These are phyloP conservation scores for Clepsis dumicolana DNA, from an alignment of 2,888 invertebrate genomes.

Conservation along the genomic window DNA sequence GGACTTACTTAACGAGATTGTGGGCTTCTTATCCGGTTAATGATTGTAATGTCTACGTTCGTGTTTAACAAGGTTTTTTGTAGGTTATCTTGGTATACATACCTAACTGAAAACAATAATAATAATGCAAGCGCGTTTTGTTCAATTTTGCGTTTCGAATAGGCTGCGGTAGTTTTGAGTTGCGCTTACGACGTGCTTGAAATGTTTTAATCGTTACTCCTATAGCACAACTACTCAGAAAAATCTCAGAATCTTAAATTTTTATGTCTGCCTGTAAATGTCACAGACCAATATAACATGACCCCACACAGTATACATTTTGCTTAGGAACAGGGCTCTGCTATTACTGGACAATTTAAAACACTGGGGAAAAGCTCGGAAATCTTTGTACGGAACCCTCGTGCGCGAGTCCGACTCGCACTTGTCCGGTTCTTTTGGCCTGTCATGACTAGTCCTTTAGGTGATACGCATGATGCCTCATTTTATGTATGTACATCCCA, in stretches of 20 bases:
- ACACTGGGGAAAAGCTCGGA: no score
- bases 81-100: slow-evolving; percentile 41
- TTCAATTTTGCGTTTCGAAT: slow-evolving; percentile 22
- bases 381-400: no score
- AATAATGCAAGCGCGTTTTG: slow-evolving; percentile 8
- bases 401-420: no score
- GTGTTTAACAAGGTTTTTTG: slow-evolving; percentile 62
- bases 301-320: no score
- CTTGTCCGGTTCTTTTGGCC: no score
- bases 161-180: slow-evolving; percentile 19
- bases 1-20: slow-evolving; percentile 77
- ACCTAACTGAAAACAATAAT: slow-evolving; percentile 16
- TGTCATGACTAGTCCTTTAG: no score
- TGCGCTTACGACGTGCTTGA: slow-evolving; percentile 22
- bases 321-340: no score
- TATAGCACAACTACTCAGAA: not conserved
- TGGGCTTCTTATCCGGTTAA: slow-evolving; percentile 70
- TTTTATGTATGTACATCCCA: not conserved
- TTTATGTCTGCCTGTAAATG: no score
- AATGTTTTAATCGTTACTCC: slow-evolving; percentile 18
- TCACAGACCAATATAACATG: no score
- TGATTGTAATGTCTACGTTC: slow-evolving; percentile 72
- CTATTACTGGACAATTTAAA: no score
- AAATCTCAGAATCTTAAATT: no score
- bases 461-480: not conserved